Evolutionary conservation across 2,888 invertebrate species (phyloP), one percentile per base, ranked within the genome.

Genomic region (Tuberolachnus salignus): DNA sequence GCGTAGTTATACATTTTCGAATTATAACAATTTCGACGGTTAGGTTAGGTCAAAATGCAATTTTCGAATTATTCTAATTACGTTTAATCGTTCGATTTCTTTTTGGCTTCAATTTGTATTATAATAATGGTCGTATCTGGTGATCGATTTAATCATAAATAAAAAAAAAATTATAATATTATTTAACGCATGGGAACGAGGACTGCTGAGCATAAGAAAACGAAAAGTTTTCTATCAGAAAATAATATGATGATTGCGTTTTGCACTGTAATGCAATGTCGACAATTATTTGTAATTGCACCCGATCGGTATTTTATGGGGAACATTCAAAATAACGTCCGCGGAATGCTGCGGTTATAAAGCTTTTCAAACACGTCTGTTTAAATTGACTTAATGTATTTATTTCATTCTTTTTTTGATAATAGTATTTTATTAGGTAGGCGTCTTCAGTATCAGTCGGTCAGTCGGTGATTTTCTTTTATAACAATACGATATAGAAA

Each of bases 31-130:
- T 57, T 59, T 14, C 16, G 14, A 1, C 14, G 19, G 42, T 71
- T 57, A n/a, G n/a, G n/a, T n/a, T n/a, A n/a, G n/a, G n/a, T 71
- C 13, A n/a, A 46, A 46, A 16, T 11, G 26, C 23, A 46, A 46
- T 71, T 71, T 23, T 59, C 26, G 11, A 26, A 71, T 46, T 44
- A 44, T 70, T 55, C 44, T 23, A 70, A 70, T 55, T 70, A 3
- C 10, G 2, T 57, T 42, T 23, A n/a, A n/a, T 23, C n/a, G 16
- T 44, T 70, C 42, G 55, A 70, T 70, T 70, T 70, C 70, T 70
- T 44, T 44, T 55, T 57, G 4, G 3, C 34, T 34, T 34, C 6
- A 34, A 3, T 34, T 4, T 34, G 3, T 6, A 34, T 34, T 4
- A 34, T 34, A 34, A 34, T 3, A 34, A 34, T 6, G 34, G 34